phyloP scores from a whole-genome alignment of 2,888 invertebrate genomes.

The Tubulanus polymorphus region DNA sequence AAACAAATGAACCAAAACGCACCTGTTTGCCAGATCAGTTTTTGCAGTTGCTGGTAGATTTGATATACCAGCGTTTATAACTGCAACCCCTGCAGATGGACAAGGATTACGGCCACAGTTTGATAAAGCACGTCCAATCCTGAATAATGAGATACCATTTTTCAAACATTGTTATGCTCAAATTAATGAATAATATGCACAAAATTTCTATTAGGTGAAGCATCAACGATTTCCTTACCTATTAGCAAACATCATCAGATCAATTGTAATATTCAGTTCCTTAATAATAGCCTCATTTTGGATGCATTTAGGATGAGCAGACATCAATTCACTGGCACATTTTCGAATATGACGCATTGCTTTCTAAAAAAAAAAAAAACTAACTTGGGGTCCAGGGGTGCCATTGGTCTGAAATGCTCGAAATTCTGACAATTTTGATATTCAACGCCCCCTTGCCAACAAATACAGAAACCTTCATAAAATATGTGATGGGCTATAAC shows the following conservation, averaged over 20 bases:
- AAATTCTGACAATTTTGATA: no score
- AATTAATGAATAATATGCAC: not conserved
- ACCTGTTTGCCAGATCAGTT: constrained; percentile 66
- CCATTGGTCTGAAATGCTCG: no score
- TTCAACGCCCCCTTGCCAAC: constrained; percentile 18
- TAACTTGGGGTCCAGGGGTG: not conserved
- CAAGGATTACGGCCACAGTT: constrained; percentile 59
- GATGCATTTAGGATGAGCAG: constrained; percentile 24
- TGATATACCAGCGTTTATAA: constrained; percentile 62
- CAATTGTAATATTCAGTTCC: constrained; percentile 62
- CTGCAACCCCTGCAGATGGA: constrained; percentile 57
- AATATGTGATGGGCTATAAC: no score
- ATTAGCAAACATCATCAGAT: constrained; percentile 61
- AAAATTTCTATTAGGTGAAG: not conserved
- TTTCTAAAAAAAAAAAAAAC: constrained; percentile 52
- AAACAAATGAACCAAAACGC: constrained; percentile 18
- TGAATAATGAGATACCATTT: constrained; percentile 31
- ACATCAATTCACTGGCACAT: constrained; percentile 54
- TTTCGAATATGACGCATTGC: constrained; percentile 60
- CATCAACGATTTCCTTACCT: constrained; percentile 39
- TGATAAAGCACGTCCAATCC: constrained; percentile 60
- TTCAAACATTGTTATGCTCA: constrained; percentile 6
- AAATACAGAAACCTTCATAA: no score
- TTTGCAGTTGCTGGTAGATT: constrained; percentile 63
- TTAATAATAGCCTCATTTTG: constrained; percentile 39